Evolutionary conservation across 1,140 invertebrate species (phyloP), one percentile per base, ranked within the genome.

Genomic region (Bacillus rossius): DNA sequence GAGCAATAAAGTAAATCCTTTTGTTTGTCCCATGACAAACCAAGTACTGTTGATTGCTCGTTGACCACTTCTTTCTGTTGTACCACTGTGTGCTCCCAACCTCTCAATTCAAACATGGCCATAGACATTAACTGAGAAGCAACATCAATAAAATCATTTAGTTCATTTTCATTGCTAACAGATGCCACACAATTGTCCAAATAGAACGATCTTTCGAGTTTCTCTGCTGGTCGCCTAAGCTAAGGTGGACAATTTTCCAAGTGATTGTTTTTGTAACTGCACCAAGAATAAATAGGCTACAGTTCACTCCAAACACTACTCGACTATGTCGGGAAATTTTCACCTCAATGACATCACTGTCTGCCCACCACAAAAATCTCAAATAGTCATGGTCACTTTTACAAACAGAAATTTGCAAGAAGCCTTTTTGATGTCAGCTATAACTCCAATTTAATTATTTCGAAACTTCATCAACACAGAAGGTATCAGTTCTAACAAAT

Each of bases 351-450:
- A 34, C 52, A 10, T 64, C 60, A 16, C 57, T 51, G n/a, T 40
- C 57, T 47, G 59, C 52, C 22, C 56, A 53, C 72, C 73, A 76
- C 3, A 75, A 43, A 57, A 75, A 75, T n/a, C 67, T 48, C 0
- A 73, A 23, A n/a, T n/a, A 65, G 43, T 73, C 63, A 22, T 72
- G 26, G 52, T 76, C 69, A 5, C 59, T 38, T 23, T 55, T 20
- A 45, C 25, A 2, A 19, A 71, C 19, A 10, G 22, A 42, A n/a
- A 78, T 73, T 59, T 74, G 69, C 10, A 73, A 58, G 66, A 78
- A 0, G 71, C 75, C 38, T 71, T 73, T 37, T 64, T 58, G 8
- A 78, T 75, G 50, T 78, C 75, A 0, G 72, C 64, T 2, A 68
- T 67, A 0, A 76, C 64, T 19, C 65, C 74, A 55, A 68, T 67